These are phyloP conservation scores for Idaea biselata DNA, from an alignment of 2,888 invertebrate species.

Conservation along the genomic window DNA sequence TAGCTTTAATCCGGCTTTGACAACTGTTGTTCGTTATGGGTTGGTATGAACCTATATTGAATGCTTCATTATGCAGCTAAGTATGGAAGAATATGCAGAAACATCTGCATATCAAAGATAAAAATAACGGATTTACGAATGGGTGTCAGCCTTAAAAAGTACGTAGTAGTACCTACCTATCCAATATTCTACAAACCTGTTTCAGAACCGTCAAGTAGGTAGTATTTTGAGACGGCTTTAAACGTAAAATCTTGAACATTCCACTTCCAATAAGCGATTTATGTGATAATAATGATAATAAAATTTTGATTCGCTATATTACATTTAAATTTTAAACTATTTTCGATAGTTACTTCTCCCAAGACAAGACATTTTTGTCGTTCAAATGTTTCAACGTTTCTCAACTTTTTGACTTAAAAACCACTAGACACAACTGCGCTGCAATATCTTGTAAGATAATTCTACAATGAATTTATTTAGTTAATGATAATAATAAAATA, in stretches of 20 bases:
- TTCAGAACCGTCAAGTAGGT: background rate
- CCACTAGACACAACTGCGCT: background rate
- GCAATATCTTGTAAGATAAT: no score
- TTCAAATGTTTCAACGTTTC: background rate
- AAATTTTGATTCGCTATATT: background rate
- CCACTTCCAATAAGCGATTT: background rate
- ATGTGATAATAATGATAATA: background rate
- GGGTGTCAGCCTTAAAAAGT: background rate
- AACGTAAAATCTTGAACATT: constrained; percentile 13
- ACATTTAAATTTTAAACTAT: background rate
- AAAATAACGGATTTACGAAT: background rate
- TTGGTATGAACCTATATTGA: background rate
- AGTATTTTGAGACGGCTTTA: constrained; percentile 13
- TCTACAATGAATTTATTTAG: no score
- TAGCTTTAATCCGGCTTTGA: background rate
- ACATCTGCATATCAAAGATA: background rate
- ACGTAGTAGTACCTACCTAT: no score
- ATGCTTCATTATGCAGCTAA: background rate
- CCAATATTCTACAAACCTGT: background rate
- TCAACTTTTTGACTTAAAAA: background rate
- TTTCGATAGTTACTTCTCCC: background rate
- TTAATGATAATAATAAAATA: no score
- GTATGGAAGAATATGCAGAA: background rate
- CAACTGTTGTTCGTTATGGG: no score
- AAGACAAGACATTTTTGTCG: background rate